Conservation (phyloP, 2,113 vertebrate species). For the Tonatia bakeri region DNA sequence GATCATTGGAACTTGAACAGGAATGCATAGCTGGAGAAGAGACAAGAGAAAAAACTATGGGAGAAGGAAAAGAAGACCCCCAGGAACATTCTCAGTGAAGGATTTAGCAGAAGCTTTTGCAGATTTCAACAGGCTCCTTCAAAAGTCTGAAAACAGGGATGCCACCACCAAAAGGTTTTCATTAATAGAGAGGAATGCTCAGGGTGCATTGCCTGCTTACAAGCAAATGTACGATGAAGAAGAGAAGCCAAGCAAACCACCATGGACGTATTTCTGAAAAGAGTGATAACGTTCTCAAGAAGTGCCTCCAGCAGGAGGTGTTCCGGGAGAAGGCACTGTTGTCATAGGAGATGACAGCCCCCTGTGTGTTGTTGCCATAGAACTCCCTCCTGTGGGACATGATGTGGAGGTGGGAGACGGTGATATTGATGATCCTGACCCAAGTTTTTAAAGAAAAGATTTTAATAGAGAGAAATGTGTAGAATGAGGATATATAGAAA, state of each 20-base stretch:
- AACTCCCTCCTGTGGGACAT: neutral
- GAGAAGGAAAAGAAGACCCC: neutral
- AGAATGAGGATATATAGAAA: neutral
- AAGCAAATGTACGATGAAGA: neutral
- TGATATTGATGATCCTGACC: neutral
- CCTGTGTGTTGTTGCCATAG: neutral
- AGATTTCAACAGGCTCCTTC: neutral
- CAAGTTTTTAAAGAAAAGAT: neutral
- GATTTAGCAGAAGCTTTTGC: neutral
- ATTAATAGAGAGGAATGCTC: neutral
- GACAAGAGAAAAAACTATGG: neutral
- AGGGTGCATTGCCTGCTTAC: neutral
- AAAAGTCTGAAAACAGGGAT: neutral
- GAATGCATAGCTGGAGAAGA: neutral
- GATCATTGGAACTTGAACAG: neutral
- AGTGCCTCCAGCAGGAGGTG: neutral
- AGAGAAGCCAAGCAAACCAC: neutral
- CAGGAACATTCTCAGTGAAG: neutral
- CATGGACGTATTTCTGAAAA: neutral
- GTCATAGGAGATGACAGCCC: no score
- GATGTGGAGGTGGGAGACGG: neutral
- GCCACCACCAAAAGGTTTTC: neutral
- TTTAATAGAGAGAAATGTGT: neutral
- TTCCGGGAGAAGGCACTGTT: neutral
- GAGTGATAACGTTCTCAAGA: neutral